Base-by-base conservation (phyloP, 2,797 vertebrate genomes). In the Syncerus caffer region DNA sequence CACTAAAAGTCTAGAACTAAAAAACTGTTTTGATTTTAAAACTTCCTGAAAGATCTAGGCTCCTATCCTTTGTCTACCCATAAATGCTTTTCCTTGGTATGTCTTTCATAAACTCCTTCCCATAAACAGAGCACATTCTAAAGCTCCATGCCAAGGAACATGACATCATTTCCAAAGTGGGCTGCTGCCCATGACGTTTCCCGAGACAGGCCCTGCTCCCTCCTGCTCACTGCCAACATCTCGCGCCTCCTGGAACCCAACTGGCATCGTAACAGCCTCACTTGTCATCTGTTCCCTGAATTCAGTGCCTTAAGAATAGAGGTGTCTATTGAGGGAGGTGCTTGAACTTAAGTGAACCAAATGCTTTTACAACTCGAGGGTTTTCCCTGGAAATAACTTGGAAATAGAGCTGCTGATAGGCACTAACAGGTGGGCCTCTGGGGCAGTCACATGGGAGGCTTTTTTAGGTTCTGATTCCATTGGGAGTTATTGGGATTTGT, bases 341-440 rank as follows among this genome's bases (percentile, higher is more conserved):
- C n/a, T 64, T 25, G 95, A 6, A 87, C 83, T 95, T 93, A 93
- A 38, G 78, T 87, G 53, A 98, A 93, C 47, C 95, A 95, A 97
- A 57, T 62, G 71, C 87, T 98, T 98, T 98, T 50, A 96, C 58
- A 96, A 12, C 47, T 29, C 79, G 51, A 95, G 90, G 80, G 38
- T 79, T 98, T 86, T 97, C 45, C 57, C 23, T 91, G 38, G 91
- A 87, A 98, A 96, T 87, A 89, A 90, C 60, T 96, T 98, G 57
- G 87, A 96, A 92, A 88, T 97, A 25, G 95, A 97, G 42, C 31
- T 98, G 76, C 97, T 91, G 51, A 94, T 97, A 96, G 74, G 84
- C 95, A 94, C 93, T 98, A 94, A 93, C 90, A 84, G 95, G 93
- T 95, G 53, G 31, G 79, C 92, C 45, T 96, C 91, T 82, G 76